These are phyloP conservation scores for Amphibalanus amphitrite DNA, from an alignment of 1,140 invertebrate species.

Conservation along the genomic window DNA sequence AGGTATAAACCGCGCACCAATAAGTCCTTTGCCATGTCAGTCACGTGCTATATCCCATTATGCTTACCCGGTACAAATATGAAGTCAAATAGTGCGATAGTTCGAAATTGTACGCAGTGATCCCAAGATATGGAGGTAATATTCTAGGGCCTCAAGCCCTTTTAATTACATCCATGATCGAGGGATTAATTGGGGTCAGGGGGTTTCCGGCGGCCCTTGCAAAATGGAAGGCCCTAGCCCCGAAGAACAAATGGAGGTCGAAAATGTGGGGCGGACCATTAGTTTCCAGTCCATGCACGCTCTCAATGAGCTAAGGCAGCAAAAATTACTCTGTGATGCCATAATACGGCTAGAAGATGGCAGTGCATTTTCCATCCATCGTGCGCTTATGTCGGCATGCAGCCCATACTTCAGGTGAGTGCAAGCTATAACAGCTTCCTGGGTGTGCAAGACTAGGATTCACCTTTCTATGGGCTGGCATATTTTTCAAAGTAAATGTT, in stretches of 20 bases:
- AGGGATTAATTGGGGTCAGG: neutral
- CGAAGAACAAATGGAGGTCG: neutral
- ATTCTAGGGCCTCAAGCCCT: slow-evolving; percentile 12
- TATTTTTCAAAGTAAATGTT: too few species aligned
- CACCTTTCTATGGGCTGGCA: too few species aligned
- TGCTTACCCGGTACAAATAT: neutral
- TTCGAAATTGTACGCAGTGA: slow-evolving; percentile 13
- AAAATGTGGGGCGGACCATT: neutral
- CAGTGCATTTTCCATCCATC: slow-evolving; percentile 53
- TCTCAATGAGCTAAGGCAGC: slow-evolving; percentile 53
- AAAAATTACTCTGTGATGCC: slow-evolving; percentile 63
- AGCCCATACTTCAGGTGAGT: slow-evolving; percentile 62
- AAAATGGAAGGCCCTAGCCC: slow-evolving; percentile 8
- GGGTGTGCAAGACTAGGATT: too few species aligned
- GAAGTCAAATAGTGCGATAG: neutral
- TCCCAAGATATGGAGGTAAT: slow-evolving; percentile 6
- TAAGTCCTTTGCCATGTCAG: neutral
- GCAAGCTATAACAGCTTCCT: too few species aligned
- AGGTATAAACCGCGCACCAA: too few species aligned
- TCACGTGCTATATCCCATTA: neutral
- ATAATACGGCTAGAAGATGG: slow-evolving; percentile 57
- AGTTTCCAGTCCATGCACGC: slow-evolving; percentile 41
- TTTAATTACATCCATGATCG: neutral
- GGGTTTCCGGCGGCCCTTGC: neutral
- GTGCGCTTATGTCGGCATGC: slow-evolving; percentile 66